Percentiles rank a stretch among this genome's conserved stretches.
Evolutionary conservation across 2,113 vertebrate species (phyloP).

Genomic region (Myodes glareolus): DNA sequence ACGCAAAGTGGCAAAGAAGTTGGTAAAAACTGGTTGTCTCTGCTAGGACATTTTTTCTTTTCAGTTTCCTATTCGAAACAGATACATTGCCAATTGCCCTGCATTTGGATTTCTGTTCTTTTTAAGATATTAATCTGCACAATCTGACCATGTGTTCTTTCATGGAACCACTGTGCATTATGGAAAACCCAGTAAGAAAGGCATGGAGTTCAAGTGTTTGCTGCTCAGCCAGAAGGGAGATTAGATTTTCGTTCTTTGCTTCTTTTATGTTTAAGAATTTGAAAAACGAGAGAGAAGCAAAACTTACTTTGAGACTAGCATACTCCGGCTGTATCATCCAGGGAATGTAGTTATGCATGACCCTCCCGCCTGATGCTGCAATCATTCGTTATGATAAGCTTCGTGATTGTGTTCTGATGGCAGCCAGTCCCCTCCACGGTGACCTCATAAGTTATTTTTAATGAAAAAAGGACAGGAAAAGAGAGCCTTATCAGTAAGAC

Average conservation of each 20-base stretch:
- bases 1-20: neutral
- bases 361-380: neutral
- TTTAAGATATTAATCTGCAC: neutral
- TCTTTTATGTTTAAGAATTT: slow-evolving; percentile 36
- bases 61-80: neutral
- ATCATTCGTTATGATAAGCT: neutral
- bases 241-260: slow-evolving; percentile 26
- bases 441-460: neutral
- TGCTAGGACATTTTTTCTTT: neutral
- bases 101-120: neutral
- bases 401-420: neutral
- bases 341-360: too few relatives aligned
- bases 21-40: neutral
- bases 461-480: neutral
- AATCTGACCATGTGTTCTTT: neutral
- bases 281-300: neutral
- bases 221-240: neutral
- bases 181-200: neutral
- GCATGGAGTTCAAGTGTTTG: neutral
- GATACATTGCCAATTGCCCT: neutral
- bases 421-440: neutral
- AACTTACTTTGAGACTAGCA: neutral
- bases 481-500: neutral
- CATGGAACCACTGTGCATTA: neutral
- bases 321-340: neutral